Evolutionary conservation across 2,113 vertebrate genomes (phyloP), one percentile per base, ranked within the genome.

Genomic region (Dissostichus mawsoni): DNA sequence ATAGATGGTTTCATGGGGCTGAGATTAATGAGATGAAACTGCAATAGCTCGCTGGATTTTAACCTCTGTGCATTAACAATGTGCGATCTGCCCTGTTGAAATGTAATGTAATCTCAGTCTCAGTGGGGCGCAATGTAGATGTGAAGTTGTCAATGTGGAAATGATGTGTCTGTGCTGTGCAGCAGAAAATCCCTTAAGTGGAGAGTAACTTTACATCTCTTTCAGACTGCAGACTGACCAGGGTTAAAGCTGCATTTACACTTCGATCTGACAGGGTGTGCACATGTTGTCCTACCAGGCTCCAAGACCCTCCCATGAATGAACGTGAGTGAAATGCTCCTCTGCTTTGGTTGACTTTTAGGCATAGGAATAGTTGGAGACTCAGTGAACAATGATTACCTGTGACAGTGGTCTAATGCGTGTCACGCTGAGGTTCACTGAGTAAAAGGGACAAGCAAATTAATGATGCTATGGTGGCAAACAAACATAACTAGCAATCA

Each of bases 1-100:
- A 59, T 11, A 52, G 16, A 4, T 23, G 29, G 69, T 59, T 44
- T 73, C 29, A 45, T n/a, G 23, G 11, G n/a, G 11, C 20, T 9
- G 16, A 20, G 23, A 69, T 57, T 81, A 77, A 80, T 81, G 50
- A 80, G 33, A 78, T 69, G 48, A 80, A 87, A 77, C 25, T 23
- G 51, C 1, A 11, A 23, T 13, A 82, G 69, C 64, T 41, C 59
- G 41, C 55, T 69, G 65, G 44, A 64, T 68, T 68, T 44, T 10
- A 80, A 80, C 76, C 47, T 69, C 7, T 58, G 51, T 33, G 29
- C 58, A 66, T 59, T 48, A 11, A 25, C 63, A 62, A 53, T 66
- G 68, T 50, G 41, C 51, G 23, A 62, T 74, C 14, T 56, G 62
- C 61, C 52, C 47, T 20, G 61, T 52, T 62, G 69, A 75, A 45